These are phyloP conservation scores for Glyptemys insculpta DNA, from an alignment of 2,797 vertebrate species.

Conservation along the genomic window DNA sequence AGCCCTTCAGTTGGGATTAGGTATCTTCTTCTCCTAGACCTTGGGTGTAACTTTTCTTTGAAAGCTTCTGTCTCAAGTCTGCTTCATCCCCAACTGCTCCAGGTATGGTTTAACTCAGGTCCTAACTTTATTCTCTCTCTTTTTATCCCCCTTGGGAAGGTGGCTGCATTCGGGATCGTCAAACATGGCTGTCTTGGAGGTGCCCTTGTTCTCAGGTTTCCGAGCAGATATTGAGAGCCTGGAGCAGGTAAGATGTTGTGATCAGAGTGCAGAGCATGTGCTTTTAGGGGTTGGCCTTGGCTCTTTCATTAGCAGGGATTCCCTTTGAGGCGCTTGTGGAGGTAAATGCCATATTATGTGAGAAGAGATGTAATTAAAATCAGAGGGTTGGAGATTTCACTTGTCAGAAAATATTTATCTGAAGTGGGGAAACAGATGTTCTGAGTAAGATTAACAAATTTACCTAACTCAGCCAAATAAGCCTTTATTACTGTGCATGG, in stretches of 20 bases:
- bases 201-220: slow-evolving; percentile 93
- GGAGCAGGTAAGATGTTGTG: slow-evolving; percentile 85
- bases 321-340: neutral
- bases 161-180: slow-evolving; percentile 96
- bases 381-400: neutral
- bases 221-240: slow-evolving; percentile 90
- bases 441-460: slow-evolving; percentile 1
- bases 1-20: neutral
- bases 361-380: neutral
- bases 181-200: slow-evolving; percentile 94
- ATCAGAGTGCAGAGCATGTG: neutral
- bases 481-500: slow-evolving; percentile 35
- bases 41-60: neutral
- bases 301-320: neutral
- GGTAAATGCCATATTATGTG: neutral
- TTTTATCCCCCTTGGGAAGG: slow-evolving; percentile 70
- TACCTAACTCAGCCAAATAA: neutral
- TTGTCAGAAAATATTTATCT: slow-evolving; percentile 4
- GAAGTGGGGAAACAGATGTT: neutral
- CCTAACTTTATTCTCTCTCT: neutral
- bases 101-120: neutral
- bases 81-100: neutral
- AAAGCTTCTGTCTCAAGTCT: neutral
- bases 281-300: neutral
- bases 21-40: neutral